Conservation (phyloP, 2,888 invertebrate genomes). For the Acanthococcus lagerstroemiae region DNA sequence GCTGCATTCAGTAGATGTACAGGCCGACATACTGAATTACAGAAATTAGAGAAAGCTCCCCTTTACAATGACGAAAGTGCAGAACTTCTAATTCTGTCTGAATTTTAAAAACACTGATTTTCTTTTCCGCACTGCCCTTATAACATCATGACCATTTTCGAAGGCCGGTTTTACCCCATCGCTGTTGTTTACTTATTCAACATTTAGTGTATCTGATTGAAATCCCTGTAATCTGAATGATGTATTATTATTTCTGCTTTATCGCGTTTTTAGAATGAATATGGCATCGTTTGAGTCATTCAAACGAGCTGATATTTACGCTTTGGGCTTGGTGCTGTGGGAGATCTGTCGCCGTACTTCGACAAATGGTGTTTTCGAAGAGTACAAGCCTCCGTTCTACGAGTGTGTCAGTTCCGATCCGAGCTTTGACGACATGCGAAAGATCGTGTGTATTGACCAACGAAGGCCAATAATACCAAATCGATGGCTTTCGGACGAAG, state of each 20-base stretch:
- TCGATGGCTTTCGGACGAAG: conserved; percentile 65
- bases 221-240: neutral
- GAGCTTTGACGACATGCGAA: conserved; percentile 86
- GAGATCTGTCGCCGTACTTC: conserved; percentile 69
- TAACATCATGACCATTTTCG: too few relatives aligned
- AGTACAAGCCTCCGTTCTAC: conserved; percentile 71
- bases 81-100: too few relatives aligned
- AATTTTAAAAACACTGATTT: too few relatives aligned
- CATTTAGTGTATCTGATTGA: neutral
- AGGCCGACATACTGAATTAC: too few relatives aligned
- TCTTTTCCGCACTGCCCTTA: too few relatives aligned
- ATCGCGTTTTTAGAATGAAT: conserved; percentile 53
- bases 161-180: too few relatives aligned
- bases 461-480: conserved; percentile 73
- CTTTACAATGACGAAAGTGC: too few relatives aligned
- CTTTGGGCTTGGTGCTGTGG: conserved; percentile 83
- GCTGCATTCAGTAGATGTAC: too few relatives aligned
- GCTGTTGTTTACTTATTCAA: conserved; percentile 22
- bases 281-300: conserved; percentile 66
- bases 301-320: conserved; percentile 80
- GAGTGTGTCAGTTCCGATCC: conserved; percentile 68
- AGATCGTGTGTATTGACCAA: conserved; percentile 77
- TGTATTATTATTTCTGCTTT: neutral
- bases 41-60: too few relatives aligned
- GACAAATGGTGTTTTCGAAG: conserved; percentile 60